Conservation (phyloP, 2,888 invertebrate species). For the Nemotelus pantherinus region DNA sequence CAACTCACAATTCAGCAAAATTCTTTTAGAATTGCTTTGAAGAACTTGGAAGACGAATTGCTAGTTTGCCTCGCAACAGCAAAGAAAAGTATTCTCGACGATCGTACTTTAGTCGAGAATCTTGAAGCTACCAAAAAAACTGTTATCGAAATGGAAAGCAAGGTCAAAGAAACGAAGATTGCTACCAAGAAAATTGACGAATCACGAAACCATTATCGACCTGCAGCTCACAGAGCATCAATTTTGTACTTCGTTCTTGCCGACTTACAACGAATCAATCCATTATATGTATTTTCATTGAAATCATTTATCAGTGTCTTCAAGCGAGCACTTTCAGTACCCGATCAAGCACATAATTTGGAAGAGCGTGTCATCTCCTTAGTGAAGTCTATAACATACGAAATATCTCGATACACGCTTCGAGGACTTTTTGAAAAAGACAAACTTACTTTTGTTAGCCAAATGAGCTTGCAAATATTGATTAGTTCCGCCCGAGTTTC, state of each 20-base stretch:
- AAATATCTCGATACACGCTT: constrained; percentile 88
- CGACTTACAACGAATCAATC: constrained; percentile 91
- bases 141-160: constrained; percentile 87
- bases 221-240: constrained; percentile 87
- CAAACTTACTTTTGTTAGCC: constrained; percentile 89
- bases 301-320: constrained; percentile 95
- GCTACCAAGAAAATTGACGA: constrained; percentile 91
- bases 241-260: constrained; percentile 93
- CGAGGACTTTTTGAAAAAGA: constrained; percentile 92
- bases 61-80: constrained; percentile 88
- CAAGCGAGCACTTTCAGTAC: constrained; percentile 80
- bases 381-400: constrained; percentile 87
- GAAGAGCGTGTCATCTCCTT: constrained; percentile 78
- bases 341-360: constrained; percentile 75
- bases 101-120: constrained; percentile 89
- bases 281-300: constrained; percentile 94
- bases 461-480: constrained; percentile 79
- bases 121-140: constrained; percentile 94
- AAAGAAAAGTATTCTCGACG: constrained; percentile 90
- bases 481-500: constrained; percentile 70
- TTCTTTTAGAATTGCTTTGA: constrained; percentile 91
- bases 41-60: constrained; percentile 89
- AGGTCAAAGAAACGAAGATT: constrained; percentile 87
- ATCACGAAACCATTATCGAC: constrained; percentile 87
- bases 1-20: constrained; percentile 93